These are phyloP conservation scores for Sciurus carolinensis DNA, from an alignment of 2,797 vertebrate genomes.

Conservation along the genomic window DNA sequence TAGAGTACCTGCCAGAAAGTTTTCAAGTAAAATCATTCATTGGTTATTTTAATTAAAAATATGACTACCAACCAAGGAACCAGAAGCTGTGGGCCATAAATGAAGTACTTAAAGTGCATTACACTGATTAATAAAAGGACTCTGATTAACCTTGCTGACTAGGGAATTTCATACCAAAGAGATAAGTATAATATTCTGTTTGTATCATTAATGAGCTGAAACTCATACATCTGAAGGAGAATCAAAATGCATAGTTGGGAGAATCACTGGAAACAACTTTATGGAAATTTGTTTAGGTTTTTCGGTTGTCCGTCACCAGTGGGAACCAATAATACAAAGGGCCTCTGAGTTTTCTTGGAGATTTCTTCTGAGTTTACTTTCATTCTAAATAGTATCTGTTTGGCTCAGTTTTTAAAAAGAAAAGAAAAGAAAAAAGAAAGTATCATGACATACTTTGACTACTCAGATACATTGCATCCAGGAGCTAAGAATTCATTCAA, in stretches of 20 bases:
- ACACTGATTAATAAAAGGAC: slow-evolving; percentile 75
- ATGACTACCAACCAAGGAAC: slow-evolving; percentile 60
- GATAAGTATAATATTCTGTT: neutral
- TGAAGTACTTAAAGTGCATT: neutral
- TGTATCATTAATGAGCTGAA: neutral
- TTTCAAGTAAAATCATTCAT: slow-evolving; percentile 73
- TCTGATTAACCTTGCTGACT: slow-evolving; percentile 69
- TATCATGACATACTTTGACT: neutral
- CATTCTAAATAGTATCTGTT: neutral
- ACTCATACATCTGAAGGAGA: neutral
- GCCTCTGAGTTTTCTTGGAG: neutral
- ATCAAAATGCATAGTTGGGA: neutral
- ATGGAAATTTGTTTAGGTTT: neutral
- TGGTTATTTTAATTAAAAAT: slow-evolving; percentile 82
- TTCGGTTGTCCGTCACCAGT: neutral
- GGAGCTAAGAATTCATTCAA: neutral
- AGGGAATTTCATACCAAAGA: slow-evolving; percentile 63
- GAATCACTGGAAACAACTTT: neutral
- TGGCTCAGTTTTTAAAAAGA: neutral
- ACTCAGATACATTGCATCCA: neutral
- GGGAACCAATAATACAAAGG: neutral
- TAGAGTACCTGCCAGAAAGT: slow-evolving; percentile 71
- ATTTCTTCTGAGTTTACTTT: neutral
- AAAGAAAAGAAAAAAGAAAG: no score
- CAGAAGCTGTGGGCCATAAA: slow-evolving; percentile 41